Evolutionary conservation across 2,113 vertebrate genomes (phyloP).

Genomic region (Anhinga anhinga): DNA sequence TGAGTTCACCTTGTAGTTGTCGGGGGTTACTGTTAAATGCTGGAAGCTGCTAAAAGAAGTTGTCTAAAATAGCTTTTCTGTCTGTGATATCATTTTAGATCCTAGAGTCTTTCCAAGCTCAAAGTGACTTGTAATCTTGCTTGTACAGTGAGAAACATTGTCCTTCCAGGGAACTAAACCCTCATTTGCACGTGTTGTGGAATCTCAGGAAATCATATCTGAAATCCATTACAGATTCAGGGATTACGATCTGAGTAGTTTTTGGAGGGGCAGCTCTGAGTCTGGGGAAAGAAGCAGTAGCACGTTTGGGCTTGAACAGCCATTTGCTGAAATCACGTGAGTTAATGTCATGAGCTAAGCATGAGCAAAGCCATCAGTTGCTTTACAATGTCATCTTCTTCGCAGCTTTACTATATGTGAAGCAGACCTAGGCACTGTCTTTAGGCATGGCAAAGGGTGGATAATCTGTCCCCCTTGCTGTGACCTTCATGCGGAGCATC

Average conservation of each 20-base stretch:
- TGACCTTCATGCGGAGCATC: background rate
- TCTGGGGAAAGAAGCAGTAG: background rate
- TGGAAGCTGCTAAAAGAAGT: background rate
- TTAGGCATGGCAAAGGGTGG: background rate
- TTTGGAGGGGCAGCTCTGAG: background rate
- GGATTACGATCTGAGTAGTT: background rate
- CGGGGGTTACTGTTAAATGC: background rate
- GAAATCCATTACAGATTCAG: background rate
- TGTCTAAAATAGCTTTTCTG: background rate
- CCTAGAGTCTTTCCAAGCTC: background rate
- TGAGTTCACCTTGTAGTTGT: background rate
- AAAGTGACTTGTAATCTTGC: background rate
- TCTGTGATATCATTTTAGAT: background rate
- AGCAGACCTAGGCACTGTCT: background rate
- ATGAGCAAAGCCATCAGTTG: background rate
- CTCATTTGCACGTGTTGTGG: background rate
- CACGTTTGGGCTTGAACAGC: background rate
- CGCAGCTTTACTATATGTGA: fast-evolving
- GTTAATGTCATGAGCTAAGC: background rate
- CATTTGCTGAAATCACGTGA: fast-evolving
- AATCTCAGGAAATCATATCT: background rate
- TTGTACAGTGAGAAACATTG: fast-evolving
- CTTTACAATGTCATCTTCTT: background rate
- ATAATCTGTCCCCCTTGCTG: background rate
- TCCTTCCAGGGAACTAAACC: background rate